These are phyloP conservation scores for Varanus salvator DNA, from an alignment of 2,113 vertebrate species.

Conservation along the genomic window DNA sequence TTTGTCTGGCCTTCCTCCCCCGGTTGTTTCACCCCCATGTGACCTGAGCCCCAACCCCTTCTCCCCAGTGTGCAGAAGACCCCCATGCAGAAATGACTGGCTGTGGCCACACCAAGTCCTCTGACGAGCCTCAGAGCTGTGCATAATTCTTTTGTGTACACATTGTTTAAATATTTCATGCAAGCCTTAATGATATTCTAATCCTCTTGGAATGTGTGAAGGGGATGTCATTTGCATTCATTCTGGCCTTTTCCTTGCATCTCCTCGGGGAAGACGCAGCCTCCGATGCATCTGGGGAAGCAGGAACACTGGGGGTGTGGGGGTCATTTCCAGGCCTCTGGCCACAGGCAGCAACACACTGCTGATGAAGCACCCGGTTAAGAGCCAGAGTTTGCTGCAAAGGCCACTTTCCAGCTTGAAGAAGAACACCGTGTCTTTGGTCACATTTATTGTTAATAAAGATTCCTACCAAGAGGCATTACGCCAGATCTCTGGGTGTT, in stretches of 20 bases:
- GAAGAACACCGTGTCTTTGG: not conserved
- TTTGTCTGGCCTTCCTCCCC: not conserved
- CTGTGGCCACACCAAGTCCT: constrained; percentile 32
- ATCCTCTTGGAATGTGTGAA: constrained; percentile 59
- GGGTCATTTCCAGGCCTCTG: constrained; percentile 19
- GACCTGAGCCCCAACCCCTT: not conserved
- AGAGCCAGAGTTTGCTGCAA: not conserved
- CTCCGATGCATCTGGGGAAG: constrained; percentile 31
- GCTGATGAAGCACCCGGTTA: not conserved
- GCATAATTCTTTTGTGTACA: constrained; percentile 61
- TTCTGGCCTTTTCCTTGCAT: constrained; percentile 43
- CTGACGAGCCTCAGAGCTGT: constrained; percentile 46
- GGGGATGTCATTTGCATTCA: constrained; percentile 68
- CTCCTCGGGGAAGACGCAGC: constrained; percentile 26
- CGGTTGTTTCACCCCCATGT: not conserved
- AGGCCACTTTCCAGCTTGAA: not conserved
- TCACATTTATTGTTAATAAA: not conserved
- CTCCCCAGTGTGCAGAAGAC: constrained; percentile 23
- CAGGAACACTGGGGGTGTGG: not conserved
- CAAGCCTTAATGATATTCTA: constrained; percentile 63
- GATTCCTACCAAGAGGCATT: not conserved
- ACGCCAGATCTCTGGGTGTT: not conserved
- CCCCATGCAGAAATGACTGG: constrained; percentile 39
- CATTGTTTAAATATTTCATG: constrained; percentile 73
- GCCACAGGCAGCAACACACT: not conserved